Base-by-base conservation (phyloP, 2,797 vertebrate genomes). In the Octomys mimax region DNA sequence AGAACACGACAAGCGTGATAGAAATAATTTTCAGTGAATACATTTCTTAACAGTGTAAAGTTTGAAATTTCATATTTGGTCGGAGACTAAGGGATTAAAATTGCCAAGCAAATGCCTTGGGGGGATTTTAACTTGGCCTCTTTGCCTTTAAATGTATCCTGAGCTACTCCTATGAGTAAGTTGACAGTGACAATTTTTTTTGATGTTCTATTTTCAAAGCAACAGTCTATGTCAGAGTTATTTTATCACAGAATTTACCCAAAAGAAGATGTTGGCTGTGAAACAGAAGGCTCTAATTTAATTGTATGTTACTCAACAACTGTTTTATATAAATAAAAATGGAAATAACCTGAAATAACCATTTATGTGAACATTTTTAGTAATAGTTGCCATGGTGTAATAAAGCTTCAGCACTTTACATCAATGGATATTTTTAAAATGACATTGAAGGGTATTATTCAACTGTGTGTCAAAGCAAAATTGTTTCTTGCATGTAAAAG, bases 211-310 rank as follows among this genome's bases (percentile, higher is more conserved):
- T 77, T 96, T 87, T 93, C 85, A 62, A 62, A 92, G 91, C 89
- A 97, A 93, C 68, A 90, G 73, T 54, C 73, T 95, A 96, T 94
- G 68, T 97, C 78, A 95, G 70, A 85, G 52, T 88, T 93, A 95
- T 96, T 97, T 96, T 96, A 80, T 89, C 66, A 87, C 52, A 92
- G 42, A 94, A 79, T 85, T 73, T 71, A 57, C n/a, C 77, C 36
- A 4, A 71, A 92, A 87, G 95, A 95, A 91, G 79, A 92, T 80
- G 42, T 79, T 94, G 66, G 73, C 84, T 96, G n/a, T 92, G 80
- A 94, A 91, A 28, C 85, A 92, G 87, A 95, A 94, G 91, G 64
- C 39, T 92, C 73, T 91, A 79, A 62, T 86, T 96, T 95, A 88
- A 95, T 80, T 92, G 71, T 7, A 61, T 90, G 57, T 87, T 95